Conservation (phyloP, 2,113 vertebrate genomes). For the Tupaia chinensis region DNA sequence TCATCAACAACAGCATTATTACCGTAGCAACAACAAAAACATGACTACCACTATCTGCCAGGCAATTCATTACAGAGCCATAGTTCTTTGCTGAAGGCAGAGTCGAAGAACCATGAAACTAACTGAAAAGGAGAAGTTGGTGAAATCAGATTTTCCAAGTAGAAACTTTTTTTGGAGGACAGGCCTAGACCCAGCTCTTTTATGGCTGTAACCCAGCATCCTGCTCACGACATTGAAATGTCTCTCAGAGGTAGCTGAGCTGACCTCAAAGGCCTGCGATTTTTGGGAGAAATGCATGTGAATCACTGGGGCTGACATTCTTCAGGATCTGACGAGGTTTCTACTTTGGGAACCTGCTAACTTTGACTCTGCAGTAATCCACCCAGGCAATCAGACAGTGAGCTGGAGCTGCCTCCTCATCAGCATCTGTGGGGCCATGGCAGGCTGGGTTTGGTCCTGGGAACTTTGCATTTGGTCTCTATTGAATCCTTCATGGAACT, state of each 20-base stretch:
- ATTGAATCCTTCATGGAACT: neutral
- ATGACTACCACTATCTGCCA: neutral
- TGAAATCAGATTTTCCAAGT: slow-evolving; percentile 21
- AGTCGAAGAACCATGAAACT: neutral
- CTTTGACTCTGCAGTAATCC: neutral
- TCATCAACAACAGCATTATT: neutral
- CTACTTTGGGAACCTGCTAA: slow-evolving; percentile 43
- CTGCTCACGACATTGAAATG: slow-evolving; percentile 1
- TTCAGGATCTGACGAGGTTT: slow-evolving; percentile 30
- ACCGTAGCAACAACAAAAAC: neutral
- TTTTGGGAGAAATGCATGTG: slow-evolving; percentile 31
- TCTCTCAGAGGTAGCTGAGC: neutral
- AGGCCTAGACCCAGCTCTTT: neutral
- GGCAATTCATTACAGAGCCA: neutral
- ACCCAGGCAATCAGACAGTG: neutral
- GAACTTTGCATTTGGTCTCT: accelerated
- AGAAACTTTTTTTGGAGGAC: neutral
- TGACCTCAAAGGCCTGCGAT: neutral
- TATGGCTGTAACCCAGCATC: slow-evolving; percentile 22
- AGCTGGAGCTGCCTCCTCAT: neutral
- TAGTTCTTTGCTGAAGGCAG: accelerated
- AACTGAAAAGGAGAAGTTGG: too few species aligned
- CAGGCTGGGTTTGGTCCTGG: accelerated
- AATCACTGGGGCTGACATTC: slow-evolving; percentile 62
- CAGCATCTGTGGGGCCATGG: accelerated